Evolutionary conservation across 2,797 vertebrate genomes (phyloP), one percentile per base, ranked within the genome.

Genomic region (Scleropages formosus): DNA sequence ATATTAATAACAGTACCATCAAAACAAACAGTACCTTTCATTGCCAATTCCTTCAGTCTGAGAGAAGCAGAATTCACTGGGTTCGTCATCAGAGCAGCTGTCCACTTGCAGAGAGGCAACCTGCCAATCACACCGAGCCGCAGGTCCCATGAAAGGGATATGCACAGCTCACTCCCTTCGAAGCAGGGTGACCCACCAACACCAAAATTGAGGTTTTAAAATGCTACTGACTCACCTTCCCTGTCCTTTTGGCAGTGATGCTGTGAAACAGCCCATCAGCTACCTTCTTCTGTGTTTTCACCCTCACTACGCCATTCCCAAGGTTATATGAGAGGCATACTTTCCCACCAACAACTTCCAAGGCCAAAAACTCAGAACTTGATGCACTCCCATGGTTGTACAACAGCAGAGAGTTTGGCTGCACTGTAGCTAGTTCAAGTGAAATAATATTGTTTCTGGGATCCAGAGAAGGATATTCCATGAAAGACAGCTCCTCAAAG

Each of bases 211-310:
- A 58, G 13, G 39, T 20, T 27, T 4, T 7, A 13, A 18, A 16
- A 8, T 4, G 67, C 1, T 60, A 13, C 73, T 77, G 26, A 73
- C 91, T 83, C 87, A 94, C 93, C 51, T 86, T 90, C 64, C 91
- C 91, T 58, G 85, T 90, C 82, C 92, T 91, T 65, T 85, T 90
- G 76, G 81, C 83, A 63, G 85, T 84, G 61, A 94, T 80, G 58
- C 81, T 89, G 83, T 94, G 93, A 78, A 93, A 93, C 77, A 78
- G 46, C 60, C 93, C 93, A 80, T 93, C 92, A 70, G 90, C 84
- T 79, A 93, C 88, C 20, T 80, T 80, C 60, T 92, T 92, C 22
- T 78, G 77, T 11, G 90, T 90, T 75, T 85, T 81, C 84, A 93
- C 77, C 79, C 76, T 86, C 64, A 91, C 85, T 7, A 87, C 81